Percentiles rank a stretch among this genome's conserved stretches.
Evolutionary conservation across 1,140 invertebrate genomes (phyloP).

Genomic region (Drosophila mojavensis): DNA sequence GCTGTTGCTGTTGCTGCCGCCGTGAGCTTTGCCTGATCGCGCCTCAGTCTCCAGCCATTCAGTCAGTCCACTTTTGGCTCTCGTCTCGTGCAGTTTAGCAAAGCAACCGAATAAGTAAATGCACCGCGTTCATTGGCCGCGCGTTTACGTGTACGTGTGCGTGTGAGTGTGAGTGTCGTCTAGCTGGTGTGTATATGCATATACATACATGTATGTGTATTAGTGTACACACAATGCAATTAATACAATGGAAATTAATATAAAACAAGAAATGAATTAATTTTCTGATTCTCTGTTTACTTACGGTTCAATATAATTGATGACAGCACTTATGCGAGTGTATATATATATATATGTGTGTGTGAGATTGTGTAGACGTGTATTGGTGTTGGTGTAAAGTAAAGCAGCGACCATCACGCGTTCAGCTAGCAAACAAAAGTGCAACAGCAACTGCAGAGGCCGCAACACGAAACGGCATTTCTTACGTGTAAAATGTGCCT

Average conservation of each 20-base stretch:
- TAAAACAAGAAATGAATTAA: conserved; percentile 33
- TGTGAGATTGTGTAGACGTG: conserved; percentile 6
- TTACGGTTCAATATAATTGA: conserved; percentile 46
- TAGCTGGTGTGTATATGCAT: conserved; percentile 33
- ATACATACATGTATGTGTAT: not conserved
- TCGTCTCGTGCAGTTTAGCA: conserved; percentile 61
- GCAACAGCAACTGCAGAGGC: conserved; percentile 30
- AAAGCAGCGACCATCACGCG: conserved; percentile 56
- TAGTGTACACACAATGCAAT: conserved; percentile 14
- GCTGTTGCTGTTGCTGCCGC: not conserved
- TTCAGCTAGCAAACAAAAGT: conserved; percentile 56
- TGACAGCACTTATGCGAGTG: conserved; percentile 46
- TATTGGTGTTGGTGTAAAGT: conserved; percentile 48
- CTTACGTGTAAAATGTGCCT: conserved; percentile 69
- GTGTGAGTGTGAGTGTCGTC: conserved; percentile 4
- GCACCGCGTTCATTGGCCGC: conserved; percentile 48
- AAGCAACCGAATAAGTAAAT: conserved; percentile 36
- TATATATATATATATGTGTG: conserved; percentile 40
- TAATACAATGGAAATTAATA: conserved; percentile 46
- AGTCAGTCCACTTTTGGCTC: conserved; percentile 73
- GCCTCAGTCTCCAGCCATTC: conserved; percentile 39
- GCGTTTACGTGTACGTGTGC: conserved; percentile 44
- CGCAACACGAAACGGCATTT: conserved; percentile 63
- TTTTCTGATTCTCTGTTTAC: conserved; percentile 26
- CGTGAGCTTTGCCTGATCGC: conserved; percentile 76